A percentile compares a stretch with the other conserved stretches of the same genome.
Conservation (phyloP, 2,113 vertebrate genomes). For the Chamaea fasciata region DNA sequence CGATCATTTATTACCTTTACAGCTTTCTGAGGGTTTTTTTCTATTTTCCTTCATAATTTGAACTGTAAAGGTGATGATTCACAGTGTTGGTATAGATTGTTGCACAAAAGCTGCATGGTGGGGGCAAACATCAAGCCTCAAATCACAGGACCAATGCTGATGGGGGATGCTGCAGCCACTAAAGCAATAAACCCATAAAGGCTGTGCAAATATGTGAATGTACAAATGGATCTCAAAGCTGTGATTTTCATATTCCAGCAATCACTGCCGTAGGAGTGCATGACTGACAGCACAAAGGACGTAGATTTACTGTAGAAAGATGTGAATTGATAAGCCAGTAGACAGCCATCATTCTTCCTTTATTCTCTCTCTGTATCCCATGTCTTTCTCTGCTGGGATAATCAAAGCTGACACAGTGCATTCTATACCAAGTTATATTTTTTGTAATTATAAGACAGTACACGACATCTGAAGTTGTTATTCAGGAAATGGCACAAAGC, state of each 20-base stretch:
- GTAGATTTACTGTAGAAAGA: constrained; percentile 38
- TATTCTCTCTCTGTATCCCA: constrained; percentile 11
- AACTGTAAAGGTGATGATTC: neutral
- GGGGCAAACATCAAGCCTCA: neutral
- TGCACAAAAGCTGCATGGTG: neutral
- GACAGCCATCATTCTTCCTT: constrained; percentile 32
- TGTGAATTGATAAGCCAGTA: constrained; percentile 53
- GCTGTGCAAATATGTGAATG: neutral
- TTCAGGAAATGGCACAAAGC: constrained; percentile 23
- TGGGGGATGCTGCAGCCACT: neutral
- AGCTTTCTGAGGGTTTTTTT: neutral
- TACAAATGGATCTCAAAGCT: neutral
- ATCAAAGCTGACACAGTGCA: constrained; percentile 7
- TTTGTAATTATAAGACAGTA: constrained; percentile 4
- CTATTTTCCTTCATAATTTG: neutral
- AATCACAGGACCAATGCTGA: neutral
- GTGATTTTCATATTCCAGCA: constrained; percentile 16
- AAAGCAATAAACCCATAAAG: neutral
- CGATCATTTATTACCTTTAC: neutral
- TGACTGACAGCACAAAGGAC: constrained; percentile 46
- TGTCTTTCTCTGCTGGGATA: neutral
- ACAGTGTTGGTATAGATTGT: neutral
- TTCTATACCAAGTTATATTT: neutral
- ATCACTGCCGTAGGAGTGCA: neutral
- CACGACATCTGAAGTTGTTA: neutral